Evolutionary conservation across 2,113 vertebrate species (phyloP).

Genomic region (Pholis gunnellus): DNA sequence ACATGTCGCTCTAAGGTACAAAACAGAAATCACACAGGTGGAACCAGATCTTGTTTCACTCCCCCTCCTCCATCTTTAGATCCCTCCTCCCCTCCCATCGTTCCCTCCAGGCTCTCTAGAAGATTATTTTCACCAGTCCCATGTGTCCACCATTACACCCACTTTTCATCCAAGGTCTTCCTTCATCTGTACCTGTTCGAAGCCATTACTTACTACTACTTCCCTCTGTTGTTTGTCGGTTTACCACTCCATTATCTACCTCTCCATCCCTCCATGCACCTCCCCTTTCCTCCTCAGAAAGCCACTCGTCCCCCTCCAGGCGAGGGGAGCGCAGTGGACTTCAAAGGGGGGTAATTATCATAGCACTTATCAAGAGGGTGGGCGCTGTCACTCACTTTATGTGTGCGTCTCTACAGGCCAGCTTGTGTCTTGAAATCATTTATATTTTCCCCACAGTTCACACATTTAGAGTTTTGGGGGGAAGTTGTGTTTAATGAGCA

Average conservation of each 20-base stretch:
- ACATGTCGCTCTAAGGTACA: conserved; percentile 5
- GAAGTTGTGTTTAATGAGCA: neutral
- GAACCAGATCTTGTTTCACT: conserved; percentile 34
- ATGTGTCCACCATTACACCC: conserved; percentile 24
- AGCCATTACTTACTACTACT: conserved; percentile 3
- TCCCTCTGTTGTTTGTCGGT: neutral
- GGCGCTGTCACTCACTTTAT: conserved; percentile 37
- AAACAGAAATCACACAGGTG: neutral
- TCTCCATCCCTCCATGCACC: neutral
- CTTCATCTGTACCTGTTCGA: conserved; percentile 25
- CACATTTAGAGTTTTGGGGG: neutral
- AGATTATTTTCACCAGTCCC: conserved; percentile 34
- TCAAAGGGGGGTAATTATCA: conserved; percentile 56
- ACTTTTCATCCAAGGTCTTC: conserved; percentile 24
- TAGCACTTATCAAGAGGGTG: conserved; percentile 26
- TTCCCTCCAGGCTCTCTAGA: neutral
- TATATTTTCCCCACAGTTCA: neutral
- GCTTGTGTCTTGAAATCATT: neutral
- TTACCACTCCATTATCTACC: conserved; percentile 29
- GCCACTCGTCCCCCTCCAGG: conserved; percentile 8
- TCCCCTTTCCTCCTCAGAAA: conserved; percentile 13
- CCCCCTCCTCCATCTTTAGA: neutral
- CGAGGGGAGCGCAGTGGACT: conserved; percentile 27
- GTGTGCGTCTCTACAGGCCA: neutral
- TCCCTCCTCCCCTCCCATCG: neutral